Evolutionary conservation across 2,888 invertebrate genomes (phyloP).

Genomic region (Diarsia brunnea): DNA sequence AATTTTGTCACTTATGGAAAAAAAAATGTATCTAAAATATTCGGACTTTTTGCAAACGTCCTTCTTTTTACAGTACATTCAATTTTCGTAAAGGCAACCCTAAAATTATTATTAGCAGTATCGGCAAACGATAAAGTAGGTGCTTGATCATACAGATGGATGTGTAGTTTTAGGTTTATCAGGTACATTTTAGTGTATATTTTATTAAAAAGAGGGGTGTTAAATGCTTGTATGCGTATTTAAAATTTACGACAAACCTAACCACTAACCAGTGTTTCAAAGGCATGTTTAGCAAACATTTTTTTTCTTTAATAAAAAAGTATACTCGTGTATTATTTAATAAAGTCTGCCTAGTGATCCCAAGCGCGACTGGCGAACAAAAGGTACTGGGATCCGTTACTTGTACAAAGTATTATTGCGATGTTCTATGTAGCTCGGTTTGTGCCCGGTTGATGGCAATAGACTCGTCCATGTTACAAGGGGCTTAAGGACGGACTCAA

Average conservation of each 20-base stretch:
- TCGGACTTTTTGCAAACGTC: too few species aligned
- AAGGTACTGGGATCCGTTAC: too few species aligned
- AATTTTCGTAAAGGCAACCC: neutral
- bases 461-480: too few species aligned
- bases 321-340: too few species aligned
- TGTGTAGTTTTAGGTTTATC: neutral
- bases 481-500: neutral
- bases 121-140: conserved; percentile 39
- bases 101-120: conserved; percentile 2
- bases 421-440: too few species aligned
- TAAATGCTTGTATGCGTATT: neutral
- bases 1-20: neutral
- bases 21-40: too few species aligned
- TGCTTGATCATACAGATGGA: conserved; percentile 15
- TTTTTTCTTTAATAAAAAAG: too few species aligned
- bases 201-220: neutral
- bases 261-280: neutral
- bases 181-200: neutral
- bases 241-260: neutral
- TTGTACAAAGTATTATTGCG: too few species aligned
- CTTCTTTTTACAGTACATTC: too few species aligned
- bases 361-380: too few species aligned
- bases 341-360: too few species aligned
- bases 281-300: neutral
- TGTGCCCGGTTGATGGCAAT: too few species aligned